Evolutionary conservation across 1,140 invertebrate genomes (phyloP).

Genomic region (Aphis craccivora): DNA sequence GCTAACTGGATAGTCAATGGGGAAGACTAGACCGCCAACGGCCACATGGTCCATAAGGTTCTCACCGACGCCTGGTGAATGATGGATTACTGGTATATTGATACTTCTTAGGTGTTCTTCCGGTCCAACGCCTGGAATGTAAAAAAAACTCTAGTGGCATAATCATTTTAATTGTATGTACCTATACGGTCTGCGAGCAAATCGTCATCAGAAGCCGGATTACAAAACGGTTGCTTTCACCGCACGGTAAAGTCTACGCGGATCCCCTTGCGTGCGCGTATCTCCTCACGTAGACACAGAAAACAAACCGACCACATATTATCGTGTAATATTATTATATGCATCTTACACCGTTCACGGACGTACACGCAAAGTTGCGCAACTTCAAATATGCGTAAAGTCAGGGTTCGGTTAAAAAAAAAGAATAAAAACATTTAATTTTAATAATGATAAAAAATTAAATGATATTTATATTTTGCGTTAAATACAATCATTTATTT

Average conservation of each 20-base stretch:
- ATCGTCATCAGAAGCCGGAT: constrained; percentile 22
- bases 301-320: constrained; percentile 2
- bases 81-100: constrained; percentile 68
- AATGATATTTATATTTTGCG: not conserved
- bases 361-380: not conserved
- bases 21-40: constrained; percentile 78
- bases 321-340: not conserved
- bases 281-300: constrained; percentile 42
- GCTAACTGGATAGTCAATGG: constrained; percentile 81
- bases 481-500: not conserved
- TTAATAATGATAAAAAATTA: not conserved
- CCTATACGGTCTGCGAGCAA: not conserved
- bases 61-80: constrained; percentile 78
- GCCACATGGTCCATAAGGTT: constrained; percentile 87
- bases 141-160: not conserved
- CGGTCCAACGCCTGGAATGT: constrained; percentile 72
- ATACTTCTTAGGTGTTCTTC: constrained; percentile 71
- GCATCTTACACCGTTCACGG: not conserved
- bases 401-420: no score
- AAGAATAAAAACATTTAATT: not conserved
- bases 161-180: constrained; percentile 20
- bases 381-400: not conserved
- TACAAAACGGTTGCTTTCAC: constrained; percentile 52
- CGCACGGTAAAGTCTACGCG: not conserved
- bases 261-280: constrained; percentile 14